Evolutionary conservation across 2,113 vertebrate genomes (phyloP), one percentile per base, ranked within the genome.

Genomic region (Prionailurus bengalensis): DNA sequence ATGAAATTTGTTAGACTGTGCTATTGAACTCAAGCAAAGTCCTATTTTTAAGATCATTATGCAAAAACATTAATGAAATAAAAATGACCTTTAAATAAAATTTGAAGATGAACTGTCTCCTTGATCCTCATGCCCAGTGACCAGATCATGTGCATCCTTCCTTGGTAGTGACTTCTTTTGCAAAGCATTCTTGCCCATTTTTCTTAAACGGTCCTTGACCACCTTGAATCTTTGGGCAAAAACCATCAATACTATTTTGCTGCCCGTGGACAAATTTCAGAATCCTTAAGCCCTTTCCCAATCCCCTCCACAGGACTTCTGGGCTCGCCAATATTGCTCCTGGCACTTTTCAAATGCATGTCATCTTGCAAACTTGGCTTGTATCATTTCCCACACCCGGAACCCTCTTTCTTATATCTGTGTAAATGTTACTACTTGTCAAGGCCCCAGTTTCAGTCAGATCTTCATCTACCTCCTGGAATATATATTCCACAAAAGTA

Each of bases 21-120:
- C n/a, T 93, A 93, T 83, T 93, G 39, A 92, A 87, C 23, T 65
- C 68, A 29, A 93, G 14, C 68, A 92, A 97, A 96, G 86, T 81
- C 65, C 21, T 31, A 68, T 36, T 95, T 96, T 98, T 87, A 96
- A 96, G 89, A 89, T 39, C 93, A 96, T 94, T 89, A 93, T 55
- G 23, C 19, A 88, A 71, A 93, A 89, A 65, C 27, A 2, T 87
- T 84, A 87, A 87, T 68, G 55, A 94, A 93, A 91, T 55, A 58
- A 85, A 96, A 91, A 94, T 83, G 94, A 79, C 19, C 61, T 48
- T 85, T 63, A 92, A 74, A 70, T 89, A 51, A 58, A 61, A 89
- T 74, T 89, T 95, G 74, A 96, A 95, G 61, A 65, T 58, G 31
- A 91, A 42, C 19, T 17, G 90, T 83, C 55, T 96, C 27, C 12